Percentiles rank a stretch among this genome's conserved stretches.
These are phyloP conservation scores for Strongylocentrotus purpuratus DNA, from an alignment of 35 echinoderm and acorn worm genomes.

Conservation along the genomic window DNA sequence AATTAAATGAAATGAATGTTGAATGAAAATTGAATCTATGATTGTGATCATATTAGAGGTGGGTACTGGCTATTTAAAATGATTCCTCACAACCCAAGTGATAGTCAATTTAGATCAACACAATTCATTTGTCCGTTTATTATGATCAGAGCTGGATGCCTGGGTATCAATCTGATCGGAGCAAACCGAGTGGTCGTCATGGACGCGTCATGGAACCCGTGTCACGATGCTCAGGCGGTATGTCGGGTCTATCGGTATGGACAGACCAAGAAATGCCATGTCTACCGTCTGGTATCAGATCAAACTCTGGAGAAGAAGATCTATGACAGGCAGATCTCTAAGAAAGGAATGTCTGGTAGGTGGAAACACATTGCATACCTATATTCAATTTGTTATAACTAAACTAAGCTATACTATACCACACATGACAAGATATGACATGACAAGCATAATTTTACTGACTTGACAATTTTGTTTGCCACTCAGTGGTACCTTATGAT, in stretches of 20 bases:
- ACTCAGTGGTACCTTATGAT: too few species aligned
- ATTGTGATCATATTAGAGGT: too few species aligned
- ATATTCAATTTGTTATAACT: too few species aligned
- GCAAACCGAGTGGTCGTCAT: slow-evolving; percentile 94
- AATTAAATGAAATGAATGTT: too few species aligned
- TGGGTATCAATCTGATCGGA: slow-evolving; percentile 95
- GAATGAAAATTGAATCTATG: too few species aligned
- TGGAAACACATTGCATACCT: not conserved
- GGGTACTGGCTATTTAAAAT: too few species aligned
- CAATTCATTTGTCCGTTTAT: not conserved
- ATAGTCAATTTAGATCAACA: too few species aligned
- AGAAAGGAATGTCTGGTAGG: slow-evolving; percentile 97
- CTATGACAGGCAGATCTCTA: slow-evolving; percentile 95
- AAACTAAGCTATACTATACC: too few species aligned
- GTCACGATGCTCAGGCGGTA: slow-evolving; percentile 93
- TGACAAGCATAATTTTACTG: too few species aligned
- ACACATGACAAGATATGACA: too few species aligned
- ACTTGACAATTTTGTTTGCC: too few species aligned
- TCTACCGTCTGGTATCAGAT: slow-evolving; percentile 95
- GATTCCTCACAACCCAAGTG: too few species aligned
- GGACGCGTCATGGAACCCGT: slow-evolving; percentile 99
- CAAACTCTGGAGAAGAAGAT: slow-evolving; percentile 99
- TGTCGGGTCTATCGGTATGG: slow-evolving; percentile 94
- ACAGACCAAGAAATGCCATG: slow-evolving; percentile 83
- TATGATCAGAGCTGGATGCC: slow-evolving; percentile 76